Evolutionary conservation across 2,888 invertebrate species (phyloP).

Genomic region (Orgyia antiqua): DNA sequence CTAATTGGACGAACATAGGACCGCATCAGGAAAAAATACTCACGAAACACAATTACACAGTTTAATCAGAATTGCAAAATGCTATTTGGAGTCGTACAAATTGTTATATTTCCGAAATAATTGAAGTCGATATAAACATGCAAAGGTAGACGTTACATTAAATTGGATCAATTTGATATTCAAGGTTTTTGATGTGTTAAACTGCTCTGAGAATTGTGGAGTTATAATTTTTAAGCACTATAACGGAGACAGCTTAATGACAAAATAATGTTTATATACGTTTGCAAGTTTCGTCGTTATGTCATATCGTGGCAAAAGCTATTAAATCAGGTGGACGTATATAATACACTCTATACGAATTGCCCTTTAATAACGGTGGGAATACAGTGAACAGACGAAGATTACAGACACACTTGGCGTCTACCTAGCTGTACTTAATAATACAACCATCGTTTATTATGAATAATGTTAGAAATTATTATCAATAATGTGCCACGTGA

Average conservation of each 20-base stretch:
- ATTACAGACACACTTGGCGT: conserved; percentile 61
- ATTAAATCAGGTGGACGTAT: conserved; percentile 45
- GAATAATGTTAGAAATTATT: too few species aligned
- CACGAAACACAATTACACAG: conserved; percentile 45
- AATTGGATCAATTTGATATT: conserved; percentile 52
- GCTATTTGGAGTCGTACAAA: conserved; percentile 35
- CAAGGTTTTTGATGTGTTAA: conserved; percentile 57
- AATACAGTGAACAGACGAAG: conserved; percentile 56
- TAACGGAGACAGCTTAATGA: conserved; percentile 29
- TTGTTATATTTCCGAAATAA: conserved; percentile 43
- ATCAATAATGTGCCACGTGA: too few species aligned
- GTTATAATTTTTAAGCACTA: conserved; percentile 27
- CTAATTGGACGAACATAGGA: conserved; percentile 64
- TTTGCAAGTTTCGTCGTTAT: conserved; percentile 35
- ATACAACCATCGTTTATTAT: conserved; percentile 39
- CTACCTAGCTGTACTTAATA: conserved; percentile 70
- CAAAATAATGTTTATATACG: conserved; percentile 21
- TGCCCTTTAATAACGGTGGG: conserved; percentile 70
- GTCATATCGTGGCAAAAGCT: conserved; percentile 45
- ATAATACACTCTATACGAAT: conserved; percentile 58
- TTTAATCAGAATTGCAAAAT: conserved; percentile 41
- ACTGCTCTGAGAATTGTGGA: conserved; percentile 37
- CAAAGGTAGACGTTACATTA: conserved; percentile 26
- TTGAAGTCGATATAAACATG: conserved; percentile 28
- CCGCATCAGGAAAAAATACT: conserved; percentile 61